Base-by-base conservation (phyloP, 2,888 invertebrate genomes). In the Erebia palarica region DNA sequence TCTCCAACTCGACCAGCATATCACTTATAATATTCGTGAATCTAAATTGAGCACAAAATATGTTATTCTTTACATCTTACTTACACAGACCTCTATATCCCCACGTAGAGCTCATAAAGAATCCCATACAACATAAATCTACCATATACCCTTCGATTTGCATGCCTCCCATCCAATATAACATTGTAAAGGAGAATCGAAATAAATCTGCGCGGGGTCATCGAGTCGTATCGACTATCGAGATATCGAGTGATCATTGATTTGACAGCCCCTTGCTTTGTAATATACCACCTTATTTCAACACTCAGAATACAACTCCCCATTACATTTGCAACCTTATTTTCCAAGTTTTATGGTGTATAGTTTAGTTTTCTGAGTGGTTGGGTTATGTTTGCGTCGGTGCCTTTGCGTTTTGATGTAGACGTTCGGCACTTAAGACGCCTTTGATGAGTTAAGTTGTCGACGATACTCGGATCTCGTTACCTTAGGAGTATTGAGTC, bases 191-290 rank as follows among this genome's bases (percentile, higher is more conserved):
- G 53, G 57, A 65, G 57, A 69, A 72, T 70, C 70, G 71, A 73
- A 73, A 78, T 76, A 78, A 78, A 77, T 77, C 73, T 63, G 69
- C 75, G 70, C 71, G 73, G 73, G 77, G 79, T 76, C 77, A 77
- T 77, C 76, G 75, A 78, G 78, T 75, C 76, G 74, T 75, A 69
- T 72, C 74, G 69, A 71, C 73, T 76, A 69, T 73, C 74, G 69
- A 71, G 65, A 72, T 68, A 73, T 79, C 78, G 73, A 80, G 76
- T 75, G 77, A 75, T 79, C 79, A 77, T 79, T 80, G 82, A 81
- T 81, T 81, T 80, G 81, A 81, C 79, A 79, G 77, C 74, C 77
- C 74, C 76, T 78, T 76, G 75, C 75, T 71, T 75, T 75, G 71
- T 69, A 60, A 14, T 42, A 18, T 36, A 60, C 72, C 66, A 71